phyloP scores from a whole-genome alignment of 1,140 invertebrate genomes.

The Ganaspis sp. region DNA sequence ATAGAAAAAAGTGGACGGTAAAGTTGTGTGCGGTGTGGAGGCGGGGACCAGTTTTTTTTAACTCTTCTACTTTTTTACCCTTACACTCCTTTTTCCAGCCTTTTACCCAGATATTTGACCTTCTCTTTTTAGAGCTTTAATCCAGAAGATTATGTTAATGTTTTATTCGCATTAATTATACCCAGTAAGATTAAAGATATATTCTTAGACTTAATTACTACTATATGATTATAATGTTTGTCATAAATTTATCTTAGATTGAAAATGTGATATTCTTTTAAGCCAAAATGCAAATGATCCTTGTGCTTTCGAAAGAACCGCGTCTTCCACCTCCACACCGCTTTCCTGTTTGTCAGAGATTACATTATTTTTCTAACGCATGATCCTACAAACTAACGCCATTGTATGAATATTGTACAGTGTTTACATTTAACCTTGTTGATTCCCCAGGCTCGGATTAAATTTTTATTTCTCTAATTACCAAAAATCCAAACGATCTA shows the following conservation, averaged over 20 bases:
- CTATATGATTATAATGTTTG: too few relatives aligned
- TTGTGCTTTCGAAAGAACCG: constrained; percentile 26
- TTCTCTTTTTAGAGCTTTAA: constrained; percentile 2
- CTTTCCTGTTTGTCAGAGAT: constrained; percentile 60
- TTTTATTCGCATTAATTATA: not conserved
- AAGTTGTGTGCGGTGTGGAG: constrained; percentile 66
- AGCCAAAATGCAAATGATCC: constrained; percentile 13
- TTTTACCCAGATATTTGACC: constrained; percentile 27
- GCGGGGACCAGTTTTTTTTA: constrained; percentile 65
- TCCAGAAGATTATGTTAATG: constrained; percentile 27
- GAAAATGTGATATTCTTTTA: constrained; percentile 11
- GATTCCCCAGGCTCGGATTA: constrained; percentile 23
- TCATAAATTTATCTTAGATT: not conserved
- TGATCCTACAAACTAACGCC: constrained; percentile 55
- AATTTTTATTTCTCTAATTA: not conserved
- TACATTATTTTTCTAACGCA: constrained; percentile 69
- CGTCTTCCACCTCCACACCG: constrained; percentile 64
- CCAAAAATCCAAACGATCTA: not conserved
- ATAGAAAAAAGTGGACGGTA: constrained; percentile 46
- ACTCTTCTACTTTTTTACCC: constrained; percentile 35
- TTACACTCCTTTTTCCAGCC: constrained; percentile 35
- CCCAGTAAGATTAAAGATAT: not conserved
- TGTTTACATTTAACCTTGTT: constrained; percentile 14
- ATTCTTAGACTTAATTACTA: not conserved
- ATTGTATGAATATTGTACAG: constrained; percentile 31